Percentiles rank a stretch among this genome's conserved stretches.
These are phyloP conservation scores for Lagodon rhomboides DNA, from an alignment of 2,797 vertebrate genomes.

Conservation along the genomic window DNA sequence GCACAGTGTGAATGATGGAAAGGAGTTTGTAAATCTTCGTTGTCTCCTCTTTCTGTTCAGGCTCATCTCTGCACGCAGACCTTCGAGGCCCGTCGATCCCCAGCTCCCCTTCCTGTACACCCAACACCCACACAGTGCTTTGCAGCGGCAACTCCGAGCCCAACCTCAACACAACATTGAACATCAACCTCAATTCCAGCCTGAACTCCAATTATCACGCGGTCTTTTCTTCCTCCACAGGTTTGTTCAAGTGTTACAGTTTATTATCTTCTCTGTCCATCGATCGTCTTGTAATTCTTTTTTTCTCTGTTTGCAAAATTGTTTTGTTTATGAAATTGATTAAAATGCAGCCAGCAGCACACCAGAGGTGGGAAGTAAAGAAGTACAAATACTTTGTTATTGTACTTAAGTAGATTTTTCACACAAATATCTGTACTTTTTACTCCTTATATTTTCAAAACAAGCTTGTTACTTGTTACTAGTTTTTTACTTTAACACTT, in stretches of 20 bases:
- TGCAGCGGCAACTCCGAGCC: conserved; percentile 90
- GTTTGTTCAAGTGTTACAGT: conserved; percentile 57
- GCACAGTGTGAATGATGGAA: not conserved
- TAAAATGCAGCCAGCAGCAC: conserved; percentile 29
- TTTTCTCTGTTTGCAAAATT: not conserved
- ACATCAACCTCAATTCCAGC: conserved; percentile 85
- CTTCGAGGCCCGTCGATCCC: conserved; percentile 86
- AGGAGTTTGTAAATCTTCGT: not conserved
- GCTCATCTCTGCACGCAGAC: conserved; percentile 90
- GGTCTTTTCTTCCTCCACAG: conserved; percentile 86
- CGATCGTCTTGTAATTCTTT: not conserved
- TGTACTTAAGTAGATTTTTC: too few species aligned
- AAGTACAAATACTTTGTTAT: too few species aligned
- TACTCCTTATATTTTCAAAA: too few species aligned
- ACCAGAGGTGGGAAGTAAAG: not conserved
- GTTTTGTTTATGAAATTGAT: conserved; percentile 22
- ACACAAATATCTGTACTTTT: too few species aligned
- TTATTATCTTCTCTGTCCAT: not conserved
- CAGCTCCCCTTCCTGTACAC: conserved; percentile 90
- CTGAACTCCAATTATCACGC: conserved; percentile 86
- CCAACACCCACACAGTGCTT: conserved; percentile 87
- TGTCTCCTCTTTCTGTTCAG: conserved; percentile 73
- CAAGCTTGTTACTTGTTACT: too few species aligned
- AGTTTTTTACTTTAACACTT: too few species aligned
- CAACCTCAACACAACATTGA: conserved; percentile 82